Conservation (phyloP, 2,113 vertebrate species). For the Cololabis saira region DNA sequence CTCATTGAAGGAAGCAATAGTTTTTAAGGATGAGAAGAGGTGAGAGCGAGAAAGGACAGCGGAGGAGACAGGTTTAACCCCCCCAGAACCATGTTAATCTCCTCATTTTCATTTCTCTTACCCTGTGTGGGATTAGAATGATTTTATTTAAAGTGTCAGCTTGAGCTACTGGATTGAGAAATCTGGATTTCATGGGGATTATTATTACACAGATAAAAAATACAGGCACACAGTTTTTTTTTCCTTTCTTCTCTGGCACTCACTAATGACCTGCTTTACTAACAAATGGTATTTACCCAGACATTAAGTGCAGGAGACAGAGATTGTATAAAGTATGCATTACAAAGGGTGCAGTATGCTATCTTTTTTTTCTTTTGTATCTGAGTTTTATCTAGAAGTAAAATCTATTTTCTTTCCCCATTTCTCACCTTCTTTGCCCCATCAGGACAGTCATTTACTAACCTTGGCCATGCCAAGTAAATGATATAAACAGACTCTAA, state of each 20-base stretch:
- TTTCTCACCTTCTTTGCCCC: not conserved
- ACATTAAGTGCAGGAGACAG: conserved; percentile 23
- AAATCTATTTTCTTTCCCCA: not conserved
- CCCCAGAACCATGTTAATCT: conserved; percentile 67
- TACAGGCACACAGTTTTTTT: conserved; percentile 61
- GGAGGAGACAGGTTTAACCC: conserved; percentile 64
- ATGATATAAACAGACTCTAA: conserved; percentile 63
- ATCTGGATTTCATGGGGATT: conserved; percentile 98
- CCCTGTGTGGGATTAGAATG: conserved; percentile 96
- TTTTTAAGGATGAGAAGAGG: conserved; percentile 61
- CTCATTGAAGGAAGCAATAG: conserved; percentile 20
- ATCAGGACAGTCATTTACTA: conserved; percentile 16
- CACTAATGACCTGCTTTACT: conserved; percentile 75
- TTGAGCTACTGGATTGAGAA: conserved; percentile 97
- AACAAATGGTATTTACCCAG: conserved; percentile 69
- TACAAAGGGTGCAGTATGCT: no score
- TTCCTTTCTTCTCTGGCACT: conserved; percentile 56
- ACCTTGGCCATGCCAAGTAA: conserved; percentile 55
- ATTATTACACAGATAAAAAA: conserved; percentile 78
- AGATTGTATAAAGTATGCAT: conserved; percentile 35
- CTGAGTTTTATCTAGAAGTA: not conserved
- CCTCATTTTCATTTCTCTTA: conserved; percentile 98
- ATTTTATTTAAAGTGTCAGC: conserved; percentile 99
- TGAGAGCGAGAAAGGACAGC: conserved; percentile 68
- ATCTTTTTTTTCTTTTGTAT: no score